Evolutionary conservation across 2,113 vertebrate species (phyloP), one percentile per base, ranked within the genome.

Genomic region (Dromaius novaehollandiae): DNA sequence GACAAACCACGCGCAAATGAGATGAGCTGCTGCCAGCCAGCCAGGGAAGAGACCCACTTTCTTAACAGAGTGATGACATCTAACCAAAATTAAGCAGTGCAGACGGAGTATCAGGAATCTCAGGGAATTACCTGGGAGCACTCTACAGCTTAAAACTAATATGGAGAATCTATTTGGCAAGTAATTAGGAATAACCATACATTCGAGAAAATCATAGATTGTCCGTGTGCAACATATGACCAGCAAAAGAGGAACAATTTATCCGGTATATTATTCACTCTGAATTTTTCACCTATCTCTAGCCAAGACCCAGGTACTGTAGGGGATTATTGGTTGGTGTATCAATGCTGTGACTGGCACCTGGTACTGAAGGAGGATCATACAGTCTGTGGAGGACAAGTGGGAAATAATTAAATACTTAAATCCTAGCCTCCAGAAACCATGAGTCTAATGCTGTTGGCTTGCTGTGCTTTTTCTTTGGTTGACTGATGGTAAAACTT

Each of bases 371-470:
- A 50, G 38, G 30, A 78, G 38, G 30, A 75, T 83, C 5, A 1
- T 42, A 34, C 21, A 75, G 73, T 50, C 56, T 76, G 12, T 63
- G n/a, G 38, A 79, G 42, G 34, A 91, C 42, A 77, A 91, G 76
- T 64, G 50, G 42, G 34, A 91, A n/a, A 77, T 86, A 76, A 93
- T 92, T 82, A 86, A 89, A 86, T 73, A 77, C 78, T 79, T 89
- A 89, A 91, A 88, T 91, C 95, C 64, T 44, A 36, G 50, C 71
- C 71, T 89, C 46, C 22, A 44, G 66, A 70, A 74, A 48, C 40
- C 0, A 0, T 80, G 55, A 88, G 51, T 75, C 42, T 70, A 76
- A 66, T 61, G 28, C 51, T 89, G 24, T 86, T 74, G 63, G 75
- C 63, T 86, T 70, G 46, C 55, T 74, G 60, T 81, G 21, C 34